phyloP scores from a whole-genome alignment of 2,888 invertebrate species.

The Ormyrus nitidulus region DNA sequence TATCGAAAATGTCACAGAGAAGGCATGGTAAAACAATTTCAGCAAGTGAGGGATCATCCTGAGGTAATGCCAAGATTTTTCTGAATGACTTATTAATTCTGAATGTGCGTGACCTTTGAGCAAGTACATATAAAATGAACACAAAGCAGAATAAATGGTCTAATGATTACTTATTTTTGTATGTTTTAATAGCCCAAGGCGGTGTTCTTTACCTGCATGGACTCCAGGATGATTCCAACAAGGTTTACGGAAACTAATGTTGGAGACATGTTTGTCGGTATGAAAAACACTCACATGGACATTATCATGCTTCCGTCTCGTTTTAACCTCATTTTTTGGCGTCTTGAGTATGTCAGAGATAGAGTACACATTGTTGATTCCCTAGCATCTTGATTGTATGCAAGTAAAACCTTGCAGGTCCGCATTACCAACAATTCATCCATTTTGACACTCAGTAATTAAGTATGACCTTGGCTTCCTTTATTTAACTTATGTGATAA shows the following conservation, averaged over 20 bases:
- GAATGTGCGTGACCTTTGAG: not conserved
- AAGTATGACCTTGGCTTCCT: not conserved
- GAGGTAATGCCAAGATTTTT: constrained; percentile 78
- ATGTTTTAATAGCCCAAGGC: constrained; percentile 87
- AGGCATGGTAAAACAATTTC: constrained; percentile 94
- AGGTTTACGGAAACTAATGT: constrained; percentile 96
- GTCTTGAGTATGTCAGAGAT: constrained; percentile 13
- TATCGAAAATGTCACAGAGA: constrained; percentile 89
- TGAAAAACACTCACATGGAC: constrained; percentile 64
- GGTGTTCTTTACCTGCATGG: constrained; percentile 98
- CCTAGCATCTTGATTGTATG: constrained; percentile 46
- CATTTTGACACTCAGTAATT: constrained; percentile 26
- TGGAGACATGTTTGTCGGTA: constrained; percentile 98
- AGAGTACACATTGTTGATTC: constrained; percentile 24
- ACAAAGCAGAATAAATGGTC: not conserved
- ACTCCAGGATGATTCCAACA: constrained; percentile 97
- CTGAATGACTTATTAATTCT: not conserved
- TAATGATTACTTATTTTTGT: not conserved
- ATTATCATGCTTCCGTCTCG: constrained; percentile 48
- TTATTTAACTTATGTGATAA: no score
- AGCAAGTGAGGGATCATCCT: constrained; percentile 91
- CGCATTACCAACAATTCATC: constrained; percentile 39
- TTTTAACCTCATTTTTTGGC: constrained; percentile 45
- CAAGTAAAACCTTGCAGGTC: constrained; percentile 41
- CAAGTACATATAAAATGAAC: not conserved